Base-by-base conservation (phyloP, 37 sponge, comb jelly and placozoan genomes). In the Ianthella basta region DNA sequence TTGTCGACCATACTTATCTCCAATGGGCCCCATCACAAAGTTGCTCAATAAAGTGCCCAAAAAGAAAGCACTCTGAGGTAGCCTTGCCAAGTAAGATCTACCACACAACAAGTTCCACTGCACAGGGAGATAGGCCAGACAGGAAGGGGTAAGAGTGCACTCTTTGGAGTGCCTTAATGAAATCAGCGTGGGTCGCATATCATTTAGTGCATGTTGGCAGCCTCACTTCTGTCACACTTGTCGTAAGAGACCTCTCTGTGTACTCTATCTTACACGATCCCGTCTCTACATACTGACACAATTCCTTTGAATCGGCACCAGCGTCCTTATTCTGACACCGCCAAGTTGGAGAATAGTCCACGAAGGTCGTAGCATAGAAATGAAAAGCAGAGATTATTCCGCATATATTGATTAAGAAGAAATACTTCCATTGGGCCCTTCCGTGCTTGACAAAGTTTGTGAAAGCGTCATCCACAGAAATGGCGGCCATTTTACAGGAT, bases 11-110 rank as follows among this genome's bases (percentile, higher is more conserved):
- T 36, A 75, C 3, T 41, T 32, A 44, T 75, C 78, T 53, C 78
- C 78, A 41, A 75, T 3, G 21, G 33, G 37, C 6, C 78, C 78
- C 3, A 41, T 8, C 1, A 41, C 25, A 18, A 75, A 21, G 38
- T 75, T 75, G 24, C 78, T 36, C 15, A 75, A 1, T 24, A 50
- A 40, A 25, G 53, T 75, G 37, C 78, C 78, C 23, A 75, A 50
- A 12, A 75, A 75, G 54, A 75, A 75, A 1, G 37, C 38, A 41
- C 23, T 75, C 54, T 75, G 78, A 75, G 78, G 78, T 4, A 41
- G 25, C 25, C 78, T 75, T 24, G 78, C 44, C 44, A 36, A 10
- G 12, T 40, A 21, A 13, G 78, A 75, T 4, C 25, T 19, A 24
- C 50, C 1, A 12, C 78, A 75, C 0, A 75, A 24, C 53, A 75